These are phyloP conservation scores for Pteropus rufus DNA, from an alignment of 2,797 vertebrate species.

Conservation along the genomic window DNA sequence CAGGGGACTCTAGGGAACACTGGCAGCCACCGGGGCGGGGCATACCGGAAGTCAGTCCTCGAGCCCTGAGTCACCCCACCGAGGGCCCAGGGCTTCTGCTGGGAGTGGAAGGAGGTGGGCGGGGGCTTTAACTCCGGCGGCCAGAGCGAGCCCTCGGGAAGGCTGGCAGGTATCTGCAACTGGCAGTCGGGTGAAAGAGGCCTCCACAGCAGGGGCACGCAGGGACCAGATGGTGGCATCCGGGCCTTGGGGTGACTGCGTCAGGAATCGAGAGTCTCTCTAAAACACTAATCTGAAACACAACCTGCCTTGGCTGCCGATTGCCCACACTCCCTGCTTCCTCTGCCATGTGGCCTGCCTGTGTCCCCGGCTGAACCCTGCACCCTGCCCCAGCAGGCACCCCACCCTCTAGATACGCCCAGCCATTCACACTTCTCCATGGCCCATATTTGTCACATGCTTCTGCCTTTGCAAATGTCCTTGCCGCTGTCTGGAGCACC, in stretches of 20 bases:
- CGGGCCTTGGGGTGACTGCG: neutral
- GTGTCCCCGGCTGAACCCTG: neutral
- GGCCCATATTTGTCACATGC: fast-evolving
- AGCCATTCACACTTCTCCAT: fast-evolving
- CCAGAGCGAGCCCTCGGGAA: neutral
- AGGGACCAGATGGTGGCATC: fast-evolving
- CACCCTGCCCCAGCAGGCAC: neutral
- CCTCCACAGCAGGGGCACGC: fast-evolving
- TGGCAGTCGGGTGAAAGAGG: neutral
- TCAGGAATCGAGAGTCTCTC: neutral
- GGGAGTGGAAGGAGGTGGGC: fast-evolving
- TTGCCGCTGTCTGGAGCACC: neutral
- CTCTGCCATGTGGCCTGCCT: neutral
- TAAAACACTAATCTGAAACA: neutral
- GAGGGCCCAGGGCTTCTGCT: neutral
- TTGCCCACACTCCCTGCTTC: neutral
- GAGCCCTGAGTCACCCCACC: neutral
- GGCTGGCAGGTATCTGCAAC: neutral
- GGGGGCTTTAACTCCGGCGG: neutral
- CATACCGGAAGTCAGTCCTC: neutral
- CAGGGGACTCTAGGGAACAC: neutral
- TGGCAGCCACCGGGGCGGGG: neutral
- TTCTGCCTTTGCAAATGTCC: neutral
- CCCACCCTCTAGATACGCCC: neutral
- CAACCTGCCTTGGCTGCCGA: neutral